Conservation (phyloP, 1,140 invertebrate species). For the Leptinotarsa defecta region DNA sequence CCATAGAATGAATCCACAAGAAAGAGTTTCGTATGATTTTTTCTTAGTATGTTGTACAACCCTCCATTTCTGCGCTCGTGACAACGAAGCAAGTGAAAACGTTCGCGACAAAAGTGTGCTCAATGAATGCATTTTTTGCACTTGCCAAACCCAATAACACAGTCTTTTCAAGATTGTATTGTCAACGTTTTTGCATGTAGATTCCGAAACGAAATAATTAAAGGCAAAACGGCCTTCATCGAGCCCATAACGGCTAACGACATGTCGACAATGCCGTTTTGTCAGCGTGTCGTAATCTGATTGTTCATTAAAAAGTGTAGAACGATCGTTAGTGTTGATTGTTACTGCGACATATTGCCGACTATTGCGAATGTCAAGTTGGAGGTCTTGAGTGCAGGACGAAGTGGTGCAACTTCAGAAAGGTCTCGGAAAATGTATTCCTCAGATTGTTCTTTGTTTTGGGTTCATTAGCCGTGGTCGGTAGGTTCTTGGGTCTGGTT, state of each 20-base stretch:
- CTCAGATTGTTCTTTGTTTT: too few species aligned
- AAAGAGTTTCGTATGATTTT: too few species aligned
- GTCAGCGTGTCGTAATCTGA: conserved; percentile 38
- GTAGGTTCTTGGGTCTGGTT: too few species aligned
- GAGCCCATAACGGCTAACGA: conserved; percentile 26
- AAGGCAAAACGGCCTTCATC: conserved; percentile 27
- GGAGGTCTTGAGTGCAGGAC: conserved; percentile 17
- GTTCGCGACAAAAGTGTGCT: conserved; percentile 18
- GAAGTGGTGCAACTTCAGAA: background rate
- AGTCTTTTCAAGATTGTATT: conserved; percentile 22
- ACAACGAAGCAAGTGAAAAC: background rate
- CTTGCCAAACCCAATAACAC: conserved; percentile 5
- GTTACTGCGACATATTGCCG: conserved; percentile 31
- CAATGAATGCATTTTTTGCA: conserved; percentile 21
- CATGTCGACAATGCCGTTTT: conserved; percentile 30
- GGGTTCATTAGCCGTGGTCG: too few species aligned
- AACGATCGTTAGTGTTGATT: conserved; percentile 41
- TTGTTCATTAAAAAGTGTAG: conserved; percentile 41
- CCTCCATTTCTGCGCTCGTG: background rate
- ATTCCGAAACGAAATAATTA: conserved; percentile 29
- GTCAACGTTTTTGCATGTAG: conserved; percentile 17
- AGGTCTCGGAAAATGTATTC: too few species aligned
- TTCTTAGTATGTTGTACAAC: background rate
- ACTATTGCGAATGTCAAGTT: conserved; percentile 29
- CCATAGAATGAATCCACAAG: too few species aligned